A percentile compares a stretch with the other conserved stretches of the same genome.
phyloP scores from a whole-genome alignment of 2,888 invertebrate species.

The Trachelus tabidus region DNA sequence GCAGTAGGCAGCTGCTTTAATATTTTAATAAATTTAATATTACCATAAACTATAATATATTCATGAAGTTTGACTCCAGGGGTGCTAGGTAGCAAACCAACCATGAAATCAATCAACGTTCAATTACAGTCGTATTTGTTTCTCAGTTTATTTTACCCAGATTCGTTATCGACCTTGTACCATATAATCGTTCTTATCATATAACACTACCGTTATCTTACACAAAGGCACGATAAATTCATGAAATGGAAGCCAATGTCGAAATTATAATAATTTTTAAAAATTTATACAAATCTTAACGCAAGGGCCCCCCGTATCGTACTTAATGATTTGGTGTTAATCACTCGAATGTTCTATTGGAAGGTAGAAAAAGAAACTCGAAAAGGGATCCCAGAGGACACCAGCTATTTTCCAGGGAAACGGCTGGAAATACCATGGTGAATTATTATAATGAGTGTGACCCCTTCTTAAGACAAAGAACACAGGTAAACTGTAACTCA shows the following conservation, averaged over 20 bases:
- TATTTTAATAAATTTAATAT: slow-evolving; percentile 3
- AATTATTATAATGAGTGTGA: slow-evolving; percentile 44
- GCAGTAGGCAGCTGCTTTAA: slow-evolving; percentile 2
- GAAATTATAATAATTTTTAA: not conserved
- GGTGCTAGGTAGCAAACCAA: not conserved
- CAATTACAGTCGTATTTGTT: slow-evolving; percentile 9
- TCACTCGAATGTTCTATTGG: not conserved
- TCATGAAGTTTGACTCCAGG: slow-evolving; percentile 7
- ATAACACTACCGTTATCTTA: not conserved
- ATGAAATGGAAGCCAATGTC: not conserved
- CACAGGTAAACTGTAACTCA: slow-evolving; percentile 45
- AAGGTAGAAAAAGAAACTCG: not conserved
- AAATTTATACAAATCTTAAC: not conserved
- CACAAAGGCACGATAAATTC: not conserved
- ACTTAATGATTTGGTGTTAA: not conserved
- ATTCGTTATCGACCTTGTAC: not conserved
- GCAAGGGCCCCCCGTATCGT: not conserved
- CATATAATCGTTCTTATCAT: not conserved
- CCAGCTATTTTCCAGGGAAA: not conserved
- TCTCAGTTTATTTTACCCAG: not conserved
- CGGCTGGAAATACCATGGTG: slow-evolving; percentile 15
- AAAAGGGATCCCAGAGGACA: not conserved
- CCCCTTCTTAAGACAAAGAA: slow-evolving; percentile 39
- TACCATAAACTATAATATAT: slow-evolving; percentile 5
- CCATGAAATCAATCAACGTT: slow-evolving; percentile 2